Base-by-base conservation (phyloP, 2,888 invertebrate genomes). In the Spisula subtruncata region DNA sequence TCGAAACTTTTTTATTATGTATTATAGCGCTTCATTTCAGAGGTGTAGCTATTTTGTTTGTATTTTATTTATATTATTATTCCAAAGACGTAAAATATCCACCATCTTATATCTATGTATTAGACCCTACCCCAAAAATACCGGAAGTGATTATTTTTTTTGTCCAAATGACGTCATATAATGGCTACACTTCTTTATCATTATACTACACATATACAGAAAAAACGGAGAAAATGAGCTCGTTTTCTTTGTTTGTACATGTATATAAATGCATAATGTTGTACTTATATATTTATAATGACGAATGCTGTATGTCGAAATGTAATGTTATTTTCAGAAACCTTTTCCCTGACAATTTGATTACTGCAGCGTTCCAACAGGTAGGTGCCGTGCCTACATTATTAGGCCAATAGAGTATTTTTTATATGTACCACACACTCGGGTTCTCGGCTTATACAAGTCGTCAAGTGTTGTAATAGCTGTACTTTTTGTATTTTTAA, bases 321-420 rank as follows among this genome's bases (percentile, higher is more conserved):
- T 56, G 60, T 83, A 83, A 83, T 51, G 18, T 80, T 86, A 46
- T 75, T 89, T 93, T 60, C 89, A 93, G 93, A 89, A 94, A 94
- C 85, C 86, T 94, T n/a, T 93, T 94, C 80, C 94, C 94, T 12
- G 93, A 94, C 88, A 94, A 94, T 83, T 46, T 94, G 25, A 86
- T 94, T 16, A 83, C 86, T 14, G 93, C 94, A 12, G 90, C 91
- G 35, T 91, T 94, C 51, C 91, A 92, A 81, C 90, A 93, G 89
- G 89, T 89, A 51, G 84, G 75, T 75, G 75, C 0, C 35, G 25
- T 25, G 75, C 75, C 75, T 75, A 75, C 81, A 81, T 51, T 25
- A 46, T 25, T 81, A 81, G 51, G 51, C 81, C 81, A 41, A 14
- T 81, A 81, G 46, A n/a, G 48, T 81, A 29, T 83, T 25, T 60